These are phyloP conservation scores for Cryptotermes secundus DNA, from an alignment of 1,140 invertebrate genomes.

Conservation along the genomic window DNA sequence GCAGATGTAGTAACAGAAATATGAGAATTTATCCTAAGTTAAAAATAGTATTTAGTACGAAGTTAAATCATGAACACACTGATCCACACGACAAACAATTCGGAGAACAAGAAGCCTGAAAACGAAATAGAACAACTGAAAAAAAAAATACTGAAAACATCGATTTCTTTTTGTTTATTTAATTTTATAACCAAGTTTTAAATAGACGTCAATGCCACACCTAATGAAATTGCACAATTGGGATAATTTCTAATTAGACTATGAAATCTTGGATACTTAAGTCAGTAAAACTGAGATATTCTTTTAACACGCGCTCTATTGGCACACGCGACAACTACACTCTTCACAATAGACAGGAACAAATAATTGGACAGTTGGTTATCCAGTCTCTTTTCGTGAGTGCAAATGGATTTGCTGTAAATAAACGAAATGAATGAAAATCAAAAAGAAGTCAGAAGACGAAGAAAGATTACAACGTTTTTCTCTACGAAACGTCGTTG, in stretches of 20 bases:
- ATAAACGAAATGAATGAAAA: neutral
- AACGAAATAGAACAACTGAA: too few relatives aligned
- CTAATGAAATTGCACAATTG: too few relatives aligned
- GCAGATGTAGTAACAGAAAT: neutral
- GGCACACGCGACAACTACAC: neutral
- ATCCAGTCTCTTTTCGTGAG: neutral
- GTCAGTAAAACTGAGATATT: neutral
- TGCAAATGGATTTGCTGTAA: neutral
- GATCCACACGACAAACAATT: too few relatives aligned
- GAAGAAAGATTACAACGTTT: neutral
- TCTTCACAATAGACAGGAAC: neutral
- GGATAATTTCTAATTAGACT: neutral
- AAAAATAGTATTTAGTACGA: too few relatives aligned
- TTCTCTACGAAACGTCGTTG: neutral
- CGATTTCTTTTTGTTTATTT: neutral
- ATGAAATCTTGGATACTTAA: neutral
- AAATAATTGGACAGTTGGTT: neutral
- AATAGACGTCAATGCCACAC: neutral
- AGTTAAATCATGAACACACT: too few relatives aligned
- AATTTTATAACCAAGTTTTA: neutral
- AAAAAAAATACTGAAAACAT: too few relatives aligned
- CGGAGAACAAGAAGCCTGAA: too few relatives aligned
- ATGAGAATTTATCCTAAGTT: too few relatives aligned
- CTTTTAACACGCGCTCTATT: neutral
- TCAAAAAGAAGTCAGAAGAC: neutral